A percentile compares a stretch with the other conserved stretches of the same genome.
Evolutionary conservation across 1,140 invertebrate species (phyloP).

Genomic region (Heliconius melpomene): DNA sequence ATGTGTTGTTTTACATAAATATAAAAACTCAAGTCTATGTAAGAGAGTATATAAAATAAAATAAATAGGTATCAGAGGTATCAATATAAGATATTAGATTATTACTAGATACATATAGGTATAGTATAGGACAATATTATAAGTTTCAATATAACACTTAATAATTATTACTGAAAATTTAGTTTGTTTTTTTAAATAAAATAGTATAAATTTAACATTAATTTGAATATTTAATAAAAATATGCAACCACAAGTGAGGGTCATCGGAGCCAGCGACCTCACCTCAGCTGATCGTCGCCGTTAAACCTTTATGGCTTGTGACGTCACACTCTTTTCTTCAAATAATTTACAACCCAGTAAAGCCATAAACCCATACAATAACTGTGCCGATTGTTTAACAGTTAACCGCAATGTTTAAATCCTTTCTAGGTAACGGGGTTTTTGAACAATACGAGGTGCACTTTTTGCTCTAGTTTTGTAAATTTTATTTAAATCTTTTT

Average conservation of each 20-base stretch:
- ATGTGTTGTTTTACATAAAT: no score
- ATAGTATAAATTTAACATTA: not conserved
- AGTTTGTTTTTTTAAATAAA: not conserved
- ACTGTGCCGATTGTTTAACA: conserved; percentile 79
- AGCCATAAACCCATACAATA: conserved; percentile 74
- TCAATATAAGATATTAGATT: no score
- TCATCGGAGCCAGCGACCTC: conserved; percentile 55
- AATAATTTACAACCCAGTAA: conserved; percentile 71
- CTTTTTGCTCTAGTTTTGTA: conserved; percentile 74
- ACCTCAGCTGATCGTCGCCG: conserved; percentile 73
- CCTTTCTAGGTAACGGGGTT: conserved; percentile 73
- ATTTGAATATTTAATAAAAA: conserved; percentile 14
- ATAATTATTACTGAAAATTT: no score
- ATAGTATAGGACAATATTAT: no score
- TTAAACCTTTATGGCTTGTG: conserved; percentile 72
- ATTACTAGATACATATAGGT: no score
- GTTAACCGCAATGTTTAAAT: conserved; percentile 78
- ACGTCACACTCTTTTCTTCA: conserved; percentile 75
- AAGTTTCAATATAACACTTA: no score
- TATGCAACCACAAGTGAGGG: conserved; percentile 31
- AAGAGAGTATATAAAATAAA: no score
- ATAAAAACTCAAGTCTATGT: no score
- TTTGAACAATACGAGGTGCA: conserved; percentile 46
- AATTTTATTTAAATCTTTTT: conserved; percentile 48
- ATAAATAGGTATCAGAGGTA: no score